phyloP scores from a whole-genome alignment of 2,797 vertebrate species.

The Fistularia tabacaria region DNA sequence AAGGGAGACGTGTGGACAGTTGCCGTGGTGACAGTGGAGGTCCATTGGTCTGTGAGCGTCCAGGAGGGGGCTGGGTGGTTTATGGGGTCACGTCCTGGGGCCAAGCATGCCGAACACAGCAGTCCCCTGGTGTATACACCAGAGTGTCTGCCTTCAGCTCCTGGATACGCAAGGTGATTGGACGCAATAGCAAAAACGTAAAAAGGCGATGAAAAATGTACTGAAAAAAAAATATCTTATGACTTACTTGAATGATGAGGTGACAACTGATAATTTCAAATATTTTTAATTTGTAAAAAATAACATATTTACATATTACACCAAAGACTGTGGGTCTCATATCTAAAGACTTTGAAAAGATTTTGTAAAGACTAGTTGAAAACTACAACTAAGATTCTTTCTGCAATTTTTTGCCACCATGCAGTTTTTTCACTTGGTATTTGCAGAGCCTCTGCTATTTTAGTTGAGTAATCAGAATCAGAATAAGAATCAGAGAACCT shows the following conservation, averaged over 20 bases:
- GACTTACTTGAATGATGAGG: slow-evolving; percentile 11
- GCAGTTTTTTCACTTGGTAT: too few relatives aligned
- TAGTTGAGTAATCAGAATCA: too few relatives aligned
- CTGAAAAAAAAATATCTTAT: slow-evolving; percentile 5
- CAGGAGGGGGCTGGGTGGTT: slow-evolving; percentile 87
- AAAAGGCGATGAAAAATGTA: slow-evolving; percentile 17
- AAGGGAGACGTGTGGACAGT: slow-evolving; percentile 85
- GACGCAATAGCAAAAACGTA: slow-evolving; percentile 38
- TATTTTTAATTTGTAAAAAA: too few relatives aligned
- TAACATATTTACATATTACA: too few relatives aligned
- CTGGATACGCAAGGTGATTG: slow-evolving; percentile 89
- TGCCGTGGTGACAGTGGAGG: slow-evolving; percentile 97
- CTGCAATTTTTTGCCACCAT: too few relatives aligned
- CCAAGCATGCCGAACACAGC: slow-evolving; percentile 87
- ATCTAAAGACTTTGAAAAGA: too few relatives aligned
- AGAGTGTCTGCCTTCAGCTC: slow-evolving; percentile 90
- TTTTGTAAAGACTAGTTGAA: too few relatives aligned
- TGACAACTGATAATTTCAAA: slow-evolving; percentile 1
- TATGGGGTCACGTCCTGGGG: slow-evolving; percentile 98
- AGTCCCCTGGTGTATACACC: slow-evolving; percentile 94
- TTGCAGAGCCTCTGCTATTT: too few relatives aligned
- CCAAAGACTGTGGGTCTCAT: too few relatives aligned
- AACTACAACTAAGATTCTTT: too few relatives aligned
- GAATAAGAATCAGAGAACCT: too few relatives aligned
- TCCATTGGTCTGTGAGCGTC: slow-evolving; percentile 87